Evolutionary conservation across 2,888 invertebrate genomes (phyloP), one percentile per base, ranked within the genome.

Genomic region (Poecilus cupreus): DNA sequence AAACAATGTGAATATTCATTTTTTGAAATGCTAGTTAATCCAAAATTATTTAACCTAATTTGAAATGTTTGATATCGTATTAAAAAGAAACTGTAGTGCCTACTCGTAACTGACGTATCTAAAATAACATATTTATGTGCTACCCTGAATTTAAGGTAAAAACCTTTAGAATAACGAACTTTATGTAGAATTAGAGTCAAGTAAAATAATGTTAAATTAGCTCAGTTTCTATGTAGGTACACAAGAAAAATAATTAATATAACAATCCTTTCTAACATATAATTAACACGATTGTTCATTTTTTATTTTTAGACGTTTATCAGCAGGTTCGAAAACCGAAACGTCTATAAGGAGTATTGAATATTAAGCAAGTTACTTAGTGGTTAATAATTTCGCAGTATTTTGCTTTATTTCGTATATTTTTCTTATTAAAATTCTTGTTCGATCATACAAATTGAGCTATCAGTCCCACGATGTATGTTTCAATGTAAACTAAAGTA

Each of bases 101-200:
- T 79, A 79, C 64, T 79, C 49, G 70, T 68, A 79, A 79, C 79
- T 57, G 68, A 79, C 79, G 79, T 79, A 79, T 79, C 79, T 79
- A 79, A 79, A 79, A 70, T 68, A 79, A 70, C 68, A 79, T 64
- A 78, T 79, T 79, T 79, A 79, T 79, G 79, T 79, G 79, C 79
- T 79, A 78, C 20, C 64, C 43, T 32, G 13, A 76, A 57, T 51
- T 54, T 54, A 79, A 79, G 79, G 32, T 78, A 43, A 78, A 72
- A 43, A 79, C 78, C 78, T 64, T 51, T 79, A 79, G 79, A 32
- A 37, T 68, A 79, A 79, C 79, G 79, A 79, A 79, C 79, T 79
- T 79, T 68, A 46, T 20, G 46, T 79, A 79, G 79, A 78, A 46
- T 39, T 79, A 79, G 79, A 24, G 13, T 78, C 24, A 46, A 70